phyloP scores from a whole-genome alignment of 2,113 vertebrate species.

The Ictalurus punctatus region DNA sequence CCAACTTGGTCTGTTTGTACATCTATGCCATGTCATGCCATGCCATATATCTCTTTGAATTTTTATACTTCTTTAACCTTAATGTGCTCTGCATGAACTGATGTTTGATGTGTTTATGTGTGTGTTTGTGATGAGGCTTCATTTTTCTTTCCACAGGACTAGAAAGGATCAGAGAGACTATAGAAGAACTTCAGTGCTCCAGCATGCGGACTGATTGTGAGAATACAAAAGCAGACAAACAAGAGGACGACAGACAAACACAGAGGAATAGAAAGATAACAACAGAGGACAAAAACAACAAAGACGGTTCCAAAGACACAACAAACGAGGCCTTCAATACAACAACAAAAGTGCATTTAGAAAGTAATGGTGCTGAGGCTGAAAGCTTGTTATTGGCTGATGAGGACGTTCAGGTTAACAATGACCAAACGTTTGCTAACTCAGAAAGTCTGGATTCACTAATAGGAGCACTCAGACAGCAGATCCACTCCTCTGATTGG shows the following conservation, averaged over 20 bases:
- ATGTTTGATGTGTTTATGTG: neutral
- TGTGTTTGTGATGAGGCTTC: neutral
- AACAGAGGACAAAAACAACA: constrained; percentile 60
- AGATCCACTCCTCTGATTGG: constrained; percentile 81
- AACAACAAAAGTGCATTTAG: constrained; percentile 64
- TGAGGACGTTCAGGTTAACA: constrained; percentile 68
- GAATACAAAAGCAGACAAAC: constrained; percentile 31
- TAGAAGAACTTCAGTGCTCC: constrained; percentile 71
- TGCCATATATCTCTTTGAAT: neutral
- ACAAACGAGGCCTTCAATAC: constrained; percentile 40
- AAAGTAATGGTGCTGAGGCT: constrained; percentile 62
- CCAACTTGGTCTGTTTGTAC: constrained; percentile 78
- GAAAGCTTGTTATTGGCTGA: constrained; percentile 56
- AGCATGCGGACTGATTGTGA: constrained; percentile 46
- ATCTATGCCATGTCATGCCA: neutral
- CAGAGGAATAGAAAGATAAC: constrained; percentile 52
- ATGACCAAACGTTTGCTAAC: constrained; percentile 65
- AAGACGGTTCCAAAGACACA: constrained; percentile 56
- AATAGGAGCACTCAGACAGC: constrained; percentile 77
- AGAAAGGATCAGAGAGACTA: constrained; percentile 79
- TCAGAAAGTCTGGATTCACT: constrained; percentile 72
- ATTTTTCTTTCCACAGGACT: constrained; percentile 74
- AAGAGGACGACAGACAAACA: constrained; percentile 42
- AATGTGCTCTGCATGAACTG: neutral
- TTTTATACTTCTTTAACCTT: neutral